Evolutionary conservation across 2,888 invertebrate genomes (phyloP), one percentile per base, ranked within the genome.

Genomic region (Sericinus montela): DNA sequence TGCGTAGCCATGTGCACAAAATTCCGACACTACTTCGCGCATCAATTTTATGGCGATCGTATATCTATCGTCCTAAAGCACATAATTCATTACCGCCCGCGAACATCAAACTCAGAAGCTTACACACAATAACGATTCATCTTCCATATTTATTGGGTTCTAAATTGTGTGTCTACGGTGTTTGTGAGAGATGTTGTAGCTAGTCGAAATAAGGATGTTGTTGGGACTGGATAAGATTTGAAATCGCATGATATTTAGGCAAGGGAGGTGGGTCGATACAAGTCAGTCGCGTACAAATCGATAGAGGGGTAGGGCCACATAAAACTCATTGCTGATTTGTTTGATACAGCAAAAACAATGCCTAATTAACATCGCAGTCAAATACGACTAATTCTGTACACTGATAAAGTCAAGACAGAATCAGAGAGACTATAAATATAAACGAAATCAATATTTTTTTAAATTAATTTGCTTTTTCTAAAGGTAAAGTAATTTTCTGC

Each of bases 1-100:
- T 87, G 87, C 88, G 88, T 88, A 80, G 68, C 76, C 69, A 69
- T 72, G n/a, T 69, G 68, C 68, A 66, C 66, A 59, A 19, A 67
- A 71, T 66, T 65, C 63, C 60, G 59, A 67, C 72, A 58, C 62
- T 32, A 69, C 61, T 67, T 66, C 69, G 77, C 72, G 67, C 74
- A 75, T 62, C 53, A 59, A 55, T 57, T 56, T 55, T 54, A 59
- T 62, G 67, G 70, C 69, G 60, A 62, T 75, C 76, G 75, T 75
- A 81, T 68, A 69, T 69, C 76, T 69, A 75, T 67, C 55, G 58
- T 53, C 58, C 72, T 81, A 87, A 68, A 79, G 86, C 66, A 65
- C 68, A 85, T 72, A 80, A 83, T 87, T 76, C 80, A 77, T 75
- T 74, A 65, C 58, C 60, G 63, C 55, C 51, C 38, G 49, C 52